A percentile compares a stretch with the other conserved stretches of the same genome.
These are phyloP conservation scores for Neotragus pygmaeus DNA, from an alignment of 2,113 vertebrate genomes.

Conservation along the genomic window DNA sequence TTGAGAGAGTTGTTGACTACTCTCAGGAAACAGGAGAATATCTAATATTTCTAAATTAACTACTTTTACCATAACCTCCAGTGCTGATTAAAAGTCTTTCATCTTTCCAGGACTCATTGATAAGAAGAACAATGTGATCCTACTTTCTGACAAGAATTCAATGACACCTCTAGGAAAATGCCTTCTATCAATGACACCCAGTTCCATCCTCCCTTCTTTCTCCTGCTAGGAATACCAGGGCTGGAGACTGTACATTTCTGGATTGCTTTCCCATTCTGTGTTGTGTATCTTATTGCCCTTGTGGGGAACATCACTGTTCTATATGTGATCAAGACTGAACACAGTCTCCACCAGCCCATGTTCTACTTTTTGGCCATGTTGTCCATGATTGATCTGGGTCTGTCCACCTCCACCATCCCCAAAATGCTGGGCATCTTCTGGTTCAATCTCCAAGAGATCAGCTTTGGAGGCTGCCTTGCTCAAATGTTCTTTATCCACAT, in stretches of 20 bases:
- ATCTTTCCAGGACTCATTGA: background rate
- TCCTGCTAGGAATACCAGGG: conserved; percentile 30
- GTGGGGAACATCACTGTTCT: conserved; percentile 51
- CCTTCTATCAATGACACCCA: background rate
- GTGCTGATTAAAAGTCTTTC: background rate
- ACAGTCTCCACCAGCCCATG: conserved; percentile 60
- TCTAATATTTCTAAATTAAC: background rate
- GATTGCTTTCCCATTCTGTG: conserved; percentile 40
- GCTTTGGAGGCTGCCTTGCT: conserved; percentile 65
- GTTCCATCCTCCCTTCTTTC: background rate
- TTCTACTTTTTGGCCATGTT: conserved; percentile 77
- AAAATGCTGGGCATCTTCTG: conserved; percentile 76
- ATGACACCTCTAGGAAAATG: background rate
- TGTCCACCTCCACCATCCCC: conserved; percentile 71
- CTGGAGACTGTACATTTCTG: background rate
- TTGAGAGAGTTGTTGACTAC: background rate
- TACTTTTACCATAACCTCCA: background rate
- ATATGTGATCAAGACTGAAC: conserved; percentile 22
- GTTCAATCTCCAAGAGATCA: conserved; percentile 63
- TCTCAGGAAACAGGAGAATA: background rate
- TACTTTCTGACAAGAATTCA: background rate
- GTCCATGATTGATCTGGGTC: conserved; percentile 69
- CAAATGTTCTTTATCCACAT: conserved; percentile 81
- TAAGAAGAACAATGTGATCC: background rate
- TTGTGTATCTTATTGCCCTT: conserved; percentile 46